These are phyloP conservation scores for Sericinus montela DNA, from an alignment of 2,888 invertebrate species.

Conservation along the genomic window DNA sequence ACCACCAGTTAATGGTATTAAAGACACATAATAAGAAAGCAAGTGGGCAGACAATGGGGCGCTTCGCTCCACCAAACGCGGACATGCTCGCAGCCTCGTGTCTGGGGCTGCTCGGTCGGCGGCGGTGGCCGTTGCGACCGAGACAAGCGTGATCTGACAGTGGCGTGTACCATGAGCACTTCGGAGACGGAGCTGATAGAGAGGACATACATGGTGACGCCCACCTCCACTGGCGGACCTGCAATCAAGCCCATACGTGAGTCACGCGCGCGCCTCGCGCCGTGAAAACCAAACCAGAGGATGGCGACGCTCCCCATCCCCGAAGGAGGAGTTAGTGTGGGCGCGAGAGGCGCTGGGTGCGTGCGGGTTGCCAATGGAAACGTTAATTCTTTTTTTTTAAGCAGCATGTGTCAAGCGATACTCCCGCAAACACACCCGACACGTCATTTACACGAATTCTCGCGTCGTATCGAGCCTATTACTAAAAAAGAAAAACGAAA, in stretches of 20 bases:
- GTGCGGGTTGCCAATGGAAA: conserved; percentile 33
- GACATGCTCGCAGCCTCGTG: conserved; percentile 78
- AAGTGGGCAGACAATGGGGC: conserved; percentile 65
- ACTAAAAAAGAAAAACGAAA: no score
- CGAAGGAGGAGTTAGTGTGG: conserved; percentile 34
- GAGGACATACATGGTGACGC: conserved; percentile 98
- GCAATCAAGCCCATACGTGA: conserved; percentile 83
- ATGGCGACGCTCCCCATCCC: conserved; percentile 66
- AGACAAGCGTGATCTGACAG: conserved; percentile 86
- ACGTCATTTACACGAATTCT: conserved; percentile 10
- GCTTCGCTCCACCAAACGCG: conserved; percentile 59
- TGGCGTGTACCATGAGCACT: conserved; percentile 94
- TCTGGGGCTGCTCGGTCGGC: conserved; percentile 78
- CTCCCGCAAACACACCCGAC: conserved; percentile 4
- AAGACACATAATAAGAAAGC: conserved; percentile 67
- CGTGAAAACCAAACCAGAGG: conserved; percentile 60
- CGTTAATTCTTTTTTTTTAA: no score
- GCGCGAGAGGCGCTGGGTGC: conserved; percentile 43
- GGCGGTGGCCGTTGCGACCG: conserved; percentile 50
- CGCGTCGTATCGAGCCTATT: conserved; percentile 45
- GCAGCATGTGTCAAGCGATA: conserved; percentile 8
- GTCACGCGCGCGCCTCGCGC: conserved; percentile 48
- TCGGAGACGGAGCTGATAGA: conserved; percentile 99
- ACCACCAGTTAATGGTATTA: conserved; percentile 16
- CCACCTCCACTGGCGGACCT: conserved; percentile 98